Evolutionary conservation across 92 coral and sea anemone genomes (phyloP).

Genomic region (Umimayanthus chanpuru): DNA sequence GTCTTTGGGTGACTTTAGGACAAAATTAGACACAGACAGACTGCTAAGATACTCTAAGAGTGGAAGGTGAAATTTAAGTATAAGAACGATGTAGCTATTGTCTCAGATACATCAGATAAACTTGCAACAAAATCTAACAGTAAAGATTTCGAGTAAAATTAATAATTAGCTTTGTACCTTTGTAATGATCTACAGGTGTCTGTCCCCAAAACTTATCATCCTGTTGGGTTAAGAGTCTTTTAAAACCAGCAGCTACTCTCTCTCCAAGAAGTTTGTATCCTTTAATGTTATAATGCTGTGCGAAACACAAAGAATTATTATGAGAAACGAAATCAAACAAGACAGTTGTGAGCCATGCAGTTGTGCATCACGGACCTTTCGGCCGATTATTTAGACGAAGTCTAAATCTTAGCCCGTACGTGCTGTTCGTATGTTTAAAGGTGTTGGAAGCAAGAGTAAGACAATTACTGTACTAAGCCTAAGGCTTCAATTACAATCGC

Average conservation of each 20-base stretch:
- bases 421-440: no score
- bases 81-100: not conserved
- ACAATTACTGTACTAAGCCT: no score
- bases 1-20: no score
- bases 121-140: not conserved
- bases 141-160: not conserved
- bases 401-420: no score
- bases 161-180: not conserved
- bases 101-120: no score
- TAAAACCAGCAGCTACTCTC: conserved; percentile 67
- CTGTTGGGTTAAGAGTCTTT: conserved; percentile 53
- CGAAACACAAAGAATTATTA: not conserved
- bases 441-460: no score
- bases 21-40: no score
- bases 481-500: no score
- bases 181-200: not conserved
- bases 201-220: conserved; percentile 46
- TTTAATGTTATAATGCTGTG: conserved; percentile 74
- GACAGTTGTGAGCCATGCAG: not conserved
- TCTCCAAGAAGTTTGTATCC: conserved; percentile 70
- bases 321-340: not conserved
- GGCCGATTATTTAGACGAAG: no score
- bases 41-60: no score
- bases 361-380: no score
- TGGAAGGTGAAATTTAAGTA: no score